Evolutionary conservation across 2,797 vertebrate genomes (phyloP).

Genomic region (Paratrypauchen microcephalus): DNA sequence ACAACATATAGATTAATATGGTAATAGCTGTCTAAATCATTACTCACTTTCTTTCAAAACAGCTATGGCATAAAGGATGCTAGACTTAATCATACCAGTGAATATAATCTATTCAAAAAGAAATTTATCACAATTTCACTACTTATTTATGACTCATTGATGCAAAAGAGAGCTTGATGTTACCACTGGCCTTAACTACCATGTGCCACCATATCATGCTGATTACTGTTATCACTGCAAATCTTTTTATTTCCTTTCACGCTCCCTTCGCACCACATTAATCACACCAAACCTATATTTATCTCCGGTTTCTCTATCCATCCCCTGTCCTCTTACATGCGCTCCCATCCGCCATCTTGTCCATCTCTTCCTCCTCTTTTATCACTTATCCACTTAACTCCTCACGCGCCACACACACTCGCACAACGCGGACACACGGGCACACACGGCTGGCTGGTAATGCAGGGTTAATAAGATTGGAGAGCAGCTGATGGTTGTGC

Average conservation of each 20-base stretch:
- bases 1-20: neutral
- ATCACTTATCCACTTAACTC: constrained; percentile 65
- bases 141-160: neutral
- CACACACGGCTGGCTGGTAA: constrained; percentile 79
- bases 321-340: constrained; percentile 32
- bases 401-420: constrained; percentile 34
- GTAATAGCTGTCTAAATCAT: neutral
- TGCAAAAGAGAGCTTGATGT: constrained; percentile 31
- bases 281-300: constrained; percentile 51
- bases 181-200: constrained; percentile 30
- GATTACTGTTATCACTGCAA: constrained; percentile 45
- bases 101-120: constrained; percentile 1
- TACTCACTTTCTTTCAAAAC: neutral
- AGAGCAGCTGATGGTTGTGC: constrained; percentile 87
- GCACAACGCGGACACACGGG: constrained; percentile 16
- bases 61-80: neutral
- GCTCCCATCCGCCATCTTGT: constrained; percentile 24
- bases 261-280: constrained; percentile 43
- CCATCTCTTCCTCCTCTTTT: constrained; percentile 53
- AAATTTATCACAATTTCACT: neutral
- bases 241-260: constrained; percentile 44
- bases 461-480: constrained; percentile 91
- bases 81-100: neutral
- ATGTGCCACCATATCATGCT: constrained; percentile 34
- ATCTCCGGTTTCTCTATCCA: constrained; percentile 49